phyloP scores from a whole-genome alignment of 2,113 vertebrate species.

The Eulemur macaco region DNA sequence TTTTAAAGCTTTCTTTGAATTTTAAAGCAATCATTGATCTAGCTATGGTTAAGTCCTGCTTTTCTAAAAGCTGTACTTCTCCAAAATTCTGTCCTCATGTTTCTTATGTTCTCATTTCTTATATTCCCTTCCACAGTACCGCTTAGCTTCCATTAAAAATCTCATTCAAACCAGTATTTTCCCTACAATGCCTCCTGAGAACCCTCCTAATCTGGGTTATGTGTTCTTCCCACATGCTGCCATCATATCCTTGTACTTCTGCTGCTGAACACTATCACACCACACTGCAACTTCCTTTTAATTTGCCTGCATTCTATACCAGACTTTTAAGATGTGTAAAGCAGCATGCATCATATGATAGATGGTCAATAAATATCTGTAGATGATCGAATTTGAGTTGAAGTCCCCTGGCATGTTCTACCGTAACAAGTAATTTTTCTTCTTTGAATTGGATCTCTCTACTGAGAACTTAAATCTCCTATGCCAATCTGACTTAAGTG shows the following conservation, averaged over 20 bases:
- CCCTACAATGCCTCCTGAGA: neutral
- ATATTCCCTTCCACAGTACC: neutral
- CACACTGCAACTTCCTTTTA: neutral
- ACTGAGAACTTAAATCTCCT: neutral
- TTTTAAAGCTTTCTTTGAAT: neutral
- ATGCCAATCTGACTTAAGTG: neutral
- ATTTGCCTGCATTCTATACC: neutral
- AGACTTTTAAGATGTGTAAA: neutral
- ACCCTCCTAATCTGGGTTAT: neutral
- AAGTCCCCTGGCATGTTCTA: neutral
- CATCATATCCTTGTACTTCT: neutral
- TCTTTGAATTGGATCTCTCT: neutral
- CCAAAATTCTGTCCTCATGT: neutral
- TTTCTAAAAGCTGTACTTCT: neutral
- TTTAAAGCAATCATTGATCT: neutral
- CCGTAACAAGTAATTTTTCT: neutral
- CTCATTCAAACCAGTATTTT: neutral
- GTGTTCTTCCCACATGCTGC: neutral
- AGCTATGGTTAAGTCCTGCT: neutral
- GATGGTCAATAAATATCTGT: neutral
- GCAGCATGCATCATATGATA: accelerated
- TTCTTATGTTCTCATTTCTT: neutral
- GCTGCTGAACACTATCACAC: neutral
- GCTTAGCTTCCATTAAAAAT: neutral
- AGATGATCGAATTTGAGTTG: neutral